Evolutionary conservation across 2,113 vertebrate genomes (phyloP), one percentile per base, ranked within the genome.

Genomic region (Gymnarchus niloticus): DNA sequence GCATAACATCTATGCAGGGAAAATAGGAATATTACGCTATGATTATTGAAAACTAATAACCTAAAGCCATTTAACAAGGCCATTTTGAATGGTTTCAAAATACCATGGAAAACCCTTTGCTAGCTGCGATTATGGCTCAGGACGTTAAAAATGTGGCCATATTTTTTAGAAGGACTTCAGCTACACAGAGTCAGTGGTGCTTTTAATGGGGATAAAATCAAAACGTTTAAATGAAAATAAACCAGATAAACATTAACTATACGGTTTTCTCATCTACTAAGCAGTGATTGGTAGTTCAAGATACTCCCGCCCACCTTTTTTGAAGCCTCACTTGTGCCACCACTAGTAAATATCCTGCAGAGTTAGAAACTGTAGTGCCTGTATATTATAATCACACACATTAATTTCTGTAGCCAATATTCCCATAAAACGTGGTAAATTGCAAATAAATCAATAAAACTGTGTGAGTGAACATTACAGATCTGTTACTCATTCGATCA

Each of bases 381-480:
- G 61, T 33, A 69, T 33, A 69, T 69, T 17, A 69, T n/a, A n/a
- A n/a, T 69, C 61, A 69, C 8, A 21, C 61, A 69, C 61, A 69
- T 37, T 69, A 10, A 69, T 69, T 37, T 41, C 28, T 69, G 61
- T 33, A 69, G 4, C 28, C 28, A 69, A 69, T 69, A 5, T 69
- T 10, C 28, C 33, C 25, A n/a, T 65, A 65, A 33, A 33, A 65
- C 33, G 59, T 10, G 21, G 3, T 69, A 17, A 65, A 33, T 28
- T 65, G 59, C 37, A 69, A 69, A 69, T n/a, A n/a, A n/a, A n/a
- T n/a, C 61, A 69, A 69, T 69, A 69, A 69, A 28, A 65, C 61
- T 65, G 37, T 17, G 28, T 14, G 19, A 69, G 28, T 69, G 19
- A 69, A 69, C 61, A 69, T 17, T 69, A 5, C 61, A 69, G 28